Percentiles rank a stretch among this genome's conserved stretches.
phyloP scores from a whole-genome alignment of 1,140 invertebrate genomes.

The Papilio dardanus region DNA sequence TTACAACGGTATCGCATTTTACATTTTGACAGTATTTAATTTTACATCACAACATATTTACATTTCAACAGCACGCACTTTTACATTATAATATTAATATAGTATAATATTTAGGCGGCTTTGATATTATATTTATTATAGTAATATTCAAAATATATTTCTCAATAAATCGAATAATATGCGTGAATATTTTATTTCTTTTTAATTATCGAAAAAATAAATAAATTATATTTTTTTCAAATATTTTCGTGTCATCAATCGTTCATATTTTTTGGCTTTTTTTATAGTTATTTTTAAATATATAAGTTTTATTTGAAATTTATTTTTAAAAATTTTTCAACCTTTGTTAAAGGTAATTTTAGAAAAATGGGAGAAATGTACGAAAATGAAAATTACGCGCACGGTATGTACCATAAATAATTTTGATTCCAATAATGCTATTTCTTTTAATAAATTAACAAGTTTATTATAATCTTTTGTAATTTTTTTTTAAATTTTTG shows the following conservation, averaged over 20 bases:
- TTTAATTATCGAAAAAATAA: no score
- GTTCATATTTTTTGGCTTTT: background rate
- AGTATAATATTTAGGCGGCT: background rate
- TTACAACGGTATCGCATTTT: background rate
- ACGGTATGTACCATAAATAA: conserved; percentile 19
- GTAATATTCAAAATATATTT: no score
- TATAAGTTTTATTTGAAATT: background rate
- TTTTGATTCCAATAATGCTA: background rate
- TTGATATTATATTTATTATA: no score
- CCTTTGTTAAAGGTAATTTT: conserved; percentile 25
- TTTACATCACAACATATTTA: no score
- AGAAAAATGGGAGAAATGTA: conserved; percentile 21
- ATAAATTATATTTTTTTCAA: no score
- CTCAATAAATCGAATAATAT: no score
- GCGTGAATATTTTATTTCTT: no score
- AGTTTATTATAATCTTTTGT: no score
- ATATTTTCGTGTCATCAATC: background rate
- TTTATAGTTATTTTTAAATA: background rate
- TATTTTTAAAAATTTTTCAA: conserved; percentile 9
- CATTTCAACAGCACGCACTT: background rate
- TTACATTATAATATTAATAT: background rate
- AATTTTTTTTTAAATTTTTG: no score
- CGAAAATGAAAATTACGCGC: conserved; percentile 13
- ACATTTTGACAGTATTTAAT: background rate
- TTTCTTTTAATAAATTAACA: conserved; percentile 2